Percentiles rank a stretch among this genome's conserved stretches.
phyloP scores from a whole-genome alignment of 2,888 invertebrate species.

The Caprella mutica region DNA sequence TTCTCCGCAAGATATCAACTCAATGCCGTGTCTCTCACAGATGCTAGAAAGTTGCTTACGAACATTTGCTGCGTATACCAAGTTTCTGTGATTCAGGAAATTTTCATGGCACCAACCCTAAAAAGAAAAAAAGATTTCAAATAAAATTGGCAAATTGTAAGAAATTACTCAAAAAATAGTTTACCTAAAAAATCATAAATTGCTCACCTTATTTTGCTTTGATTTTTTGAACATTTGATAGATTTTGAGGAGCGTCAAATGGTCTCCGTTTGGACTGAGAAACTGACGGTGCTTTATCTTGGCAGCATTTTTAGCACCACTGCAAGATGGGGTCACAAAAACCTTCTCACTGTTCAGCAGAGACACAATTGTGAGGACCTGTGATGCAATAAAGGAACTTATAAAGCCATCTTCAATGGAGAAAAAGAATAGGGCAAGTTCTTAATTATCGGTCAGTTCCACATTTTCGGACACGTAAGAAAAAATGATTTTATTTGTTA shows the following conservation, averaged over 20 bases:
- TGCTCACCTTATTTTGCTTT: slow-evolving; percentile 46
- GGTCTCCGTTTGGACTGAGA: slow-evolving; percentile 75
- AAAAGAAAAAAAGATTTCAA: slow-evolving; percentile 21
- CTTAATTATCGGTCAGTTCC: no score
- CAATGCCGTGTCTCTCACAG: slow-evolving; percentile 52
- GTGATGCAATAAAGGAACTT: slow-evolving; percentile 39
- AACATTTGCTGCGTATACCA: slow-evolving; percentile 67
- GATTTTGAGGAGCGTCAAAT: slow-evolving; percentile 78
- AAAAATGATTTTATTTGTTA: not conserved
- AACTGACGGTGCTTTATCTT: slow-evolving; percentile 62
- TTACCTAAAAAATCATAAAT: not conserved
- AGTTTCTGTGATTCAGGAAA: slow-evolving; percentile 68
- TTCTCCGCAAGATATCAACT: slow-evolving; percentile 51
- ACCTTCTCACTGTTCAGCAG: slow-evolving; percentile 79
- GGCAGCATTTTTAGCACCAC: slow-evolving; percentile 57
- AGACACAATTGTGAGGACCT: slow-evolving; percentile 69
- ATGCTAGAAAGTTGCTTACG: slow-evolving; percentile 65
- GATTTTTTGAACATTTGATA: slow-evolving; percentile 64
- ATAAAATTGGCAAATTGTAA: not conserved
- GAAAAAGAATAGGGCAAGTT: no score
- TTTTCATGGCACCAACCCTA: slow-evolving; percentile 81
- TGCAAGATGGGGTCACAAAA: slow-evolving; percentile 59
- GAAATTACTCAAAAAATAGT: not conserved
- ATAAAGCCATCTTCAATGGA: not conserved
- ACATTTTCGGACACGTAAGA: not conserved